Percentiles rank a stretch among this genome's conserved stretches.
Evolutionary conservation across 2,113 vertebrate genomes (phyloP).

Genomic region (Cebus imitator): DNA sequence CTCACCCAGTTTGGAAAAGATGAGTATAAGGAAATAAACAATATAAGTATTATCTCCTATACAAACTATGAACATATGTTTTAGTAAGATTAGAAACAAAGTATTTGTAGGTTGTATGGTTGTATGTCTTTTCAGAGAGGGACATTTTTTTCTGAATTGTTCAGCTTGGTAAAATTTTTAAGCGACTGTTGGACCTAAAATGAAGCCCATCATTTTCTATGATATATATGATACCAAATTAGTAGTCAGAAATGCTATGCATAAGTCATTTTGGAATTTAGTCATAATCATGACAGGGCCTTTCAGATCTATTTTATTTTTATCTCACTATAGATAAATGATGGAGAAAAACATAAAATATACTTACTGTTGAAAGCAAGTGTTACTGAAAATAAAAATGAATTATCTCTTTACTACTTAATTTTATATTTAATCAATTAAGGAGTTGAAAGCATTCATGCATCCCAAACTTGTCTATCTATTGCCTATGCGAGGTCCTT

Average conservation of each 20-base stretch:
- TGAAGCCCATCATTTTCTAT: not conserved
- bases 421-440: conserved; percentile 17
- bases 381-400: conserved; percentile 42
- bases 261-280: conserved; percentile 46
- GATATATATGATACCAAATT: not conserved
- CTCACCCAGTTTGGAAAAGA: not conserved
- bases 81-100: not conserved
- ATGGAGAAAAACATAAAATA: conserved; percentile 12
- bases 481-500: not conserved
- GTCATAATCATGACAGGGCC: not conserved
- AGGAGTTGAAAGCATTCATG: not conserved
- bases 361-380: conserved; percentile 19
- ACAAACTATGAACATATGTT: conserved; percentile 20
- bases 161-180: conserved; percentile 17
- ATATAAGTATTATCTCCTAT: conserved; percentile 32
- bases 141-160: not conserved
- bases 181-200: not conserved
- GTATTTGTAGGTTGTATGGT: conserved; percentile 44
- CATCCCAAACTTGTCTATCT: not conserved
- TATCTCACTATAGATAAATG: conserved; percentile 23
- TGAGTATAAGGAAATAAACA: conserved; percentile 56
- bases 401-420: not conserved
- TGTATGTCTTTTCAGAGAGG: conserved; percentile 15
- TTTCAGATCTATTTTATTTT: conserved; percentile 48
- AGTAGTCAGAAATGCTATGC: not conserved